These are phyloP conservation scores for Rhogogaster chlorosoma DNA, from an alignment of 2,888 invertebrate genomes.

Conservation along the genomic window DNA sequence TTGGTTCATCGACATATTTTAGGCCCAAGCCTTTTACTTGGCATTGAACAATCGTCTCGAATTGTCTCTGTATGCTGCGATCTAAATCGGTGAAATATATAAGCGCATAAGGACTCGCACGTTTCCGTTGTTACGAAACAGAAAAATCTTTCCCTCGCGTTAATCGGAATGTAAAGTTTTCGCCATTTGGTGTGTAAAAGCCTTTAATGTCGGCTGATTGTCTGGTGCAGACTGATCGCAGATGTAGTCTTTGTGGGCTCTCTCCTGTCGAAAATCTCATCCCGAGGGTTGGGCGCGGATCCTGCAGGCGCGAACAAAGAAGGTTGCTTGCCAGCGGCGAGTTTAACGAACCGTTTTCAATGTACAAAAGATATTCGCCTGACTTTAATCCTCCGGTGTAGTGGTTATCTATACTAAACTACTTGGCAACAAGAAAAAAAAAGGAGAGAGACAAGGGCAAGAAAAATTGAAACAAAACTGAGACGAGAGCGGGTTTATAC, in stretches of 20 bases:
- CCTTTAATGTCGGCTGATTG: slow-evolving; percentile 6
- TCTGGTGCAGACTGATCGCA: slow-evolving; percentile 16
- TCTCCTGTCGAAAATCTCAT: slow-evolving; percentile 34
- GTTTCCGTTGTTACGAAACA: neutral
- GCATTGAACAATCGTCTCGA: too few relatives aligned
- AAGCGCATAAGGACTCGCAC: neutral
- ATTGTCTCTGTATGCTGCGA: neutral
- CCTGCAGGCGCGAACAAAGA: slow-evolving; percentile 19
- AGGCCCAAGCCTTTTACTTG: neutral
- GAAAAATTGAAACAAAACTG: neutral
- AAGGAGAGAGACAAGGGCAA: neutral
- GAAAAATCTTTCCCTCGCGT: neutral
- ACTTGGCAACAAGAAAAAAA: neutral
- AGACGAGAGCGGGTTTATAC: neutral
- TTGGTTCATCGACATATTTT: slow-evolving; percentile 10
- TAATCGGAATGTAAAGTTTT: neutral
- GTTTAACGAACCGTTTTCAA: slow-evolving; percentile 46
- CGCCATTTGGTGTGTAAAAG: neutral
- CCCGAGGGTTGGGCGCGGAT: slow-evolving; percentile 4
- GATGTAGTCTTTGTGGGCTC: slow-evolving; percentile 31
- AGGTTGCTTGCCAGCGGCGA: slow-evolving; percentile 14
- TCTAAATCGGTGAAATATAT: neutral
- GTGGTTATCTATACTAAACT: slow-evolving; percentile 19
- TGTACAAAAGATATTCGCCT: slow-evolving; percentile 18
- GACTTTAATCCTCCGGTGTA: slow-evolving; percentile 11